Evolutionary conservation across 2,888 invertebrate species (phyloP).

Genomic region (Rotaria macrura): DNA sequence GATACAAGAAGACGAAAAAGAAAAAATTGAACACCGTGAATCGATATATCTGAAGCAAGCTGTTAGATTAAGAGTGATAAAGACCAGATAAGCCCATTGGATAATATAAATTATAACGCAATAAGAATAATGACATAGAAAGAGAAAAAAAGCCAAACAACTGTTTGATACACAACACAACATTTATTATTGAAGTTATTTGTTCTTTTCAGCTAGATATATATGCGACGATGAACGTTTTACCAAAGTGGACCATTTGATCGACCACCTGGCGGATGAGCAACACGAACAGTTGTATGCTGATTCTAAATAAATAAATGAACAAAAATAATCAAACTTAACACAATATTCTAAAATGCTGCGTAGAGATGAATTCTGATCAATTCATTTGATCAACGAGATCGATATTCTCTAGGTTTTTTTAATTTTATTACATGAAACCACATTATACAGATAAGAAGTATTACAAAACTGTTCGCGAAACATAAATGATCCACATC

Average conservation of each 20-base stretch:
- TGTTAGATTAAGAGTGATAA: background rate
- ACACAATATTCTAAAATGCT: too few species aligned
- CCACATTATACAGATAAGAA: too few species aligned
- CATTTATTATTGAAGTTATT: background rate
- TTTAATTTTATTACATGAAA: too few species aligned
- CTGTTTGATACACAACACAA: background rate
- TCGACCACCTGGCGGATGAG: slow-evolving; percentile 10
- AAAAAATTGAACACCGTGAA: background rate
- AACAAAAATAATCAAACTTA: too few species aligned
- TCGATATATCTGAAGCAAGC: background rate
- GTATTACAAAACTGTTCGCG: too few species aligned
- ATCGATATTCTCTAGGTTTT: too few species aligned
- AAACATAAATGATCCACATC: too few species aligned
- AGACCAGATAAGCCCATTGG: background rate
- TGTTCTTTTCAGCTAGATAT: background rate
- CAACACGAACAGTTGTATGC: background rate
- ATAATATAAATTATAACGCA: background rate
- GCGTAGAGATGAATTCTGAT: too few species aligned
- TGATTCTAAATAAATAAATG: background rate
- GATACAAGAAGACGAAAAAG: background rate
- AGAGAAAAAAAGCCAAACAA: background rate
- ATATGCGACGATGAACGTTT: background rate
- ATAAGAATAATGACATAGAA: background rate
- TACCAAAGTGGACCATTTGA: slow-evolving; percentile 7
- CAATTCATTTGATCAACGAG: too few species aligned